A percentile compares a stretch with the other conserved stretches of the same genome.
Evolutionary conservation across 2,888 invertebrate species (phyloP).

Genomic region (Watsonalla cultraria): DNA sequence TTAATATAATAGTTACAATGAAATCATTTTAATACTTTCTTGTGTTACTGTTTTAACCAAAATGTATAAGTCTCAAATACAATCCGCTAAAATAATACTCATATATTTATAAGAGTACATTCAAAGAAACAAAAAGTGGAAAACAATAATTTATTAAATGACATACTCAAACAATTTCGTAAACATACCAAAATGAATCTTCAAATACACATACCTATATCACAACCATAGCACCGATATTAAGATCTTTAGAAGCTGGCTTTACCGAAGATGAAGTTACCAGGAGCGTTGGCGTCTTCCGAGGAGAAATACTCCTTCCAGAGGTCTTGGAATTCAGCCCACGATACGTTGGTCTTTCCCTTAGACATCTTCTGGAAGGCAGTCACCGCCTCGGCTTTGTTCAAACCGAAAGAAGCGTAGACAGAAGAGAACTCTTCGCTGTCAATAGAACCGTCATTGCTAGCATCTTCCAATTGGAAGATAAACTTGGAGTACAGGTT

Average conservation of each 20-base stretch:
- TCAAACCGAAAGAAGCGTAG: slow-evolving; percentile 87
- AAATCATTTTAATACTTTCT: no score
- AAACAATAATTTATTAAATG: neutral
- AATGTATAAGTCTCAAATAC: no score
- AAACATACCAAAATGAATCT: neutral
- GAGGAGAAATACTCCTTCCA: slow-evolving; percentile 85
- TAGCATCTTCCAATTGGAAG: slow-evolving; percentile 91
- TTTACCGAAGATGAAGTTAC: slow-evolving; percentile 85
- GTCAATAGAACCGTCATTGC: slow-evolving; percentile 87
- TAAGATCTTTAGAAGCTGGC: slow-evolving; percentile 29
- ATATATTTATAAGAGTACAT: no score
- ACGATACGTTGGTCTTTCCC: slow-evolving; percentile 84
- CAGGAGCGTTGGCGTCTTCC: slow-evolving; percentile 71
- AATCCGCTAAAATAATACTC: no score
- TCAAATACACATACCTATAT: slow-evolving; percentile 5
- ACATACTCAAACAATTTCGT: neutral
- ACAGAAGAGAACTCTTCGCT: slow-evolving; percentile 89
- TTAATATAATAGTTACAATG: no score
- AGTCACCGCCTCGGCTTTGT: slow-evolving; percentile 83
- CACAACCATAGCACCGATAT: slow-evolving; percentile 1
- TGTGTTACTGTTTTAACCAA: no score
- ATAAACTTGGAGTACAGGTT: slow-evolving; percentile 90
- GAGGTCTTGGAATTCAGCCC: slow-evolving; percentile 86
- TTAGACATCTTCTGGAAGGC: slow-evolving; percentile 89
- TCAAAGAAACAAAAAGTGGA: neutral